These are phyloP conservation scores for Plecturocebus donacophilus DNA, from an alignment of 2,113 vertebrate genomes.

Conservation along the genomic window DNA sequence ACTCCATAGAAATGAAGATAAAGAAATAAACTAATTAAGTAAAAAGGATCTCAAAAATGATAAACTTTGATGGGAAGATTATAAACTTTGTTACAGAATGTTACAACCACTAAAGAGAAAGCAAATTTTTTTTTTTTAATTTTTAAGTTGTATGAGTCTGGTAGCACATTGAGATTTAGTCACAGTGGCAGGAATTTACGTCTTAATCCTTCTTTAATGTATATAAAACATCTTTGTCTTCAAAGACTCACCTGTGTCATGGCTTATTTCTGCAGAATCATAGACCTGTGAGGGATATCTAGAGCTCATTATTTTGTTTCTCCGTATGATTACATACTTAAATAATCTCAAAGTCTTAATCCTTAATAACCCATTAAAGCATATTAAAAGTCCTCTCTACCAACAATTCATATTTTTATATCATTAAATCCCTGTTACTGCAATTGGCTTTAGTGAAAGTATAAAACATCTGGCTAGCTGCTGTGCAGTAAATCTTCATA, in stretches of 20 bases:
- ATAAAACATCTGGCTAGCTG: neutral
- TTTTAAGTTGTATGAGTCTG: neutral
- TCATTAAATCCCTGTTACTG: neutral
- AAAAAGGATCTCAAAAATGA: neutral
- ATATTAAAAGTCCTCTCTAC: neutral
- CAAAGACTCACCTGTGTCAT: constrained; percentile 12
- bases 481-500: neutral
- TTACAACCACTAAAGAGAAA: neutral
- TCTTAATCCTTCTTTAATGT: neutral
- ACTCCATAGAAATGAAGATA: neutral
- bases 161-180: constrained; percentile 23
- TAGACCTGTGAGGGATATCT: neutral
- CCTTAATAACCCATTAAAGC: neutral
- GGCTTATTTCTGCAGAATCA: constrained; percentile 26
- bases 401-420: constrained; percentile 14
- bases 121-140: neutral
- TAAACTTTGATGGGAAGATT: constrained; percentile 4
- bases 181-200: neutral
- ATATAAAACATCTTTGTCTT: constrained; percentile 28
- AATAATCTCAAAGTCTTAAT: constrained; percentile 25
- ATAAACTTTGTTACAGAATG: neutral
- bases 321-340: constrained; percentile 53
- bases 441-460: neutral
- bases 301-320: constrained; percentile 9
- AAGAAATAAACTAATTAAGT: neutral